phyloP scores from a whole-genome alignment of 92 coral and sea anemone species.

The Muricea muricata region DNA sequence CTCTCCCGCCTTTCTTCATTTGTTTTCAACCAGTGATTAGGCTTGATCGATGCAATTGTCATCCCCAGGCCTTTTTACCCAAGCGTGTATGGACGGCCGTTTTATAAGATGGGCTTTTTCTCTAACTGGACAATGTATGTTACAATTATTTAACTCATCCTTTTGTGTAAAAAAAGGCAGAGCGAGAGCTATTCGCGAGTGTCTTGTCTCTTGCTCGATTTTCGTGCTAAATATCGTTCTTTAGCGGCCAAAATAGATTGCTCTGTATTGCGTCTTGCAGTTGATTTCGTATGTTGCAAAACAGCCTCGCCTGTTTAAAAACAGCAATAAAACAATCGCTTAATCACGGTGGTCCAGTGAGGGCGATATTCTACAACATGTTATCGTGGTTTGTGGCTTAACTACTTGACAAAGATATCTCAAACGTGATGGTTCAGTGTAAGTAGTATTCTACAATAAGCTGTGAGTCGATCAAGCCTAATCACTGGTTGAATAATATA shows the following conservation, averaged over 20 bases:
- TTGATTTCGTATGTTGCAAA: constrained; percentile 26
- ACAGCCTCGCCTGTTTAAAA: constrained; percentile 29
- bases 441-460: too few species aligned
- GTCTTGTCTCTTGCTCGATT: constrained; percentile 25
- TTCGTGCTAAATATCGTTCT: constrained; percentile 82
- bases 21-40: too few species aligned
- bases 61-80: too few species aligned
- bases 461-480: background rate
- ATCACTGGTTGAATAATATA: background rate
- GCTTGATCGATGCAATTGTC: too few species aligned
- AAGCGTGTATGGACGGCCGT: too few species aligned
- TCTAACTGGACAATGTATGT: too few species aligned
- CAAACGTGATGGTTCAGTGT: too few species aligned
- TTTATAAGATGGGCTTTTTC: too few species aligned
- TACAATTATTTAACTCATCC: too few species aligned
- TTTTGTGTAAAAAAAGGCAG: background rate
- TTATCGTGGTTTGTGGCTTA: background rate
- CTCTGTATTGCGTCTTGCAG: constrained; percentile 71
- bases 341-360: too few species aligned
- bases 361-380: background rate
- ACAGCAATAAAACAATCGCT: background rate
- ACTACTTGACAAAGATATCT: too few species aligned
- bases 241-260: constrained; percentile 81
- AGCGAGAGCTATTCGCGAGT: background rate
- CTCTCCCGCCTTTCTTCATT: too few species aligned